These are phyloP conservation scores for Sturnira hondurensis DNA, from an alignment of 2,113 vertebrate genomes.

Conservation along the genomic window DNA sequence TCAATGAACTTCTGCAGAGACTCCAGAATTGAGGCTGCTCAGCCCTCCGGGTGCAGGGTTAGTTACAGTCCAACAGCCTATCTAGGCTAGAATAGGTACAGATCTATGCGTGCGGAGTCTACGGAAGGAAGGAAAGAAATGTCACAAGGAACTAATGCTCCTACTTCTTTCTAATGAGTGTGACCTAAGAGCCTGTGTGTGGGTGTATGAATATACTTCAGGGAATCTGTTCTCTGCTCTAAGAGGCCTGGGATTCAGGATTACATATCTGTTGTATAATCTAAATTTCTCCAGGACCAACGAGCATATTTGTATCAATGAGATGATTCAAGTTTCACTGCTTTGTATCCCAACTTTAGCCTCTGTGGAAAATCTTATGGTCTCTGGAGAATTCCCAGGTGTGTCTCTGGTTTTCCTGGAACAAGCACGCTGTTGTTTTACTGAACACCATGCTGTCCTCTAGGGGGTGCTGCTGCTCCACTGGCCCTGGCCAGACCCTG, in stretches of 20 bases:
- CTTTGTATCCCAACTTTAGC: neutral
- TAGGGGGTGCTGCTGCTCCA: conserved; percentile 35
- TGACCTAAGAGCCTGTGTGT: neutral
- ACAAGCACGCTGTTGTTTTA: neutral
- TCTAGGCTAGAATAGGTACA: neutral
- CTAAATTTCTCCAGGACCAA: neutral
- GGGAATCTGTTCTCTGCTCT: neutral
- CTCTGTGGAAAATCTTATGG: neutral
- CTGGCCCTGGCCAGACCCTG: neutral
- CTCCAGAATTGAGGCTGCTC: neutral
- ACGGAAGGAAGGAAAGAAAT: neutral
- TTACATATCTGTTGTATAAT: neutral
- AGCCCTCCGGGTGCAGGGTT: neutral
- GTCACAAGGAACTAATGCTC: neutral
- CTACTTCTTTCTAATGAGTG: neutral
- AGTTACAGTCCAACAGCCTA: neutral
- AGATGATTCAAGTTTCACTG: neutral
- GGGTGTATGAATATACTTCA: neutral
- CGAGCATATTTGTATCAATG: neutral
- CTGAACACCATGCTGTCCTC: neutral
- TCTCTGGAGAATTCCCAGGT: neutral
- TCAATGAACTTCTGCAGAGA: neutral
- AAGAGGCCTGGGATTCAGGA: neutral
- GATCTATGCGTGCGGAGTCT: neutral
- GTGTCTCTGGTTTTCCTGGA: neutral